phyloP scores from a whole-genome alignment of 2,113 vertebrate species.

The Lepus europaeus region DNA sequence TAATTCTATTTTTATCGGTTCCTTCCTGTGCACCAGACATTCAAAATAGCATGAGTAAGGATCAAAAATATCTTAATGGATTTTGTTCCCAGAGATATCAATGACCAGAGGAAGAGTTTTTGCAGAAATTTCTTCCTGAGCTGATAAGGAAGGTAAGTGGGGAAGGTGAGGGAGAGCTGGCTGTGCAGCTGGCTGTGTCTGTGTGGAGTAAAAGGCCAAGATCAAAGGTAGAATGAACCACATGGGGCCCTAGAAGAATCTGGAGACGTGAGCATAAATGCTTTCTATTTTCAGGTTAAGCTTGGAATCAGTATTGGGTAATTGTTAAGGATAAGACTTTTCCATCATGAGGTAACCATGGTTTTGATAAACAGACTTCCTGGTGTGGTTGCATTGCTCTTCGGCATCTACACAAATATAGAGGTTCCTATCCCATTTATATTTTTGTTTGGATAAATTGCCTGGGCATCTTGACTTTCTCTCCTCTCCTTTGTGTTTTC shows the following conservation, averaged over 20 bases:
- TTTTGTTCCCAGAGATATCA: constrained; percentile 90
- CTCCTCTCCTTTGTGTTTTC: not conserved
- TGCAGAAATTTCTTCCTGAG: constrained; percentile 89
- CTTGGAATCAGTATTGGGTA: not conserved
- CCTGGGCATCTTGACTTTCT: not conserved
- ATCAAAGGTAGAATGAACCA: not conserved
- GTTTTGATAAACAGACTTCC: constrained; percentile 62
- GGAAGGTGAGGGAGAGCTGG: constrained; percentile 72
- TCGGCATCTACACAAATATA: not conserved
- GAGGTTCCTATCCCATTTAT: not conserved
- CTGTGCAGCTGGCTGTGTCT: not conserved
- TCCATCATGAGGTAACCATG: not conserved
- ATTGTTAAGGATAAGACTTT: not conserved
- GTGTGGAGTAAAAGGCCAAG: not conserved
- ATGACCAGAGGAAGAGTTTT: constrained; percentile 88
- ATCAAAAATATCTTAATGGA: constrained; percentile 92
- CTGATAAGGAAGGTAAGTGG: constrained; percentile 86
- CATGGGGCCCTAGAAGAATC: not conserved
- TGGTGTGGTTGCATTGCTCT: not conserved
- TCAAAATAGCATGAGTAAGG: constrained; percentile 89
- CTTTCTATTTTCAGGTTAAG: not conserved
- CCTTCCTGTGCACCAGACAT: constrained; percentile 92
- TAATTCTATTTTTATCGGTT: constrained; percentile 94
- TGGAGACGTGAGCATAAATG: not conserved
- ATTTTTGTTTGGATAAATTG: not conserved